These are phyloP conservation scores for Yponomeuta cagnagella DNA, from an alignment of 2,888 invertebrate species.

Conservation along the genomic window DNA sequence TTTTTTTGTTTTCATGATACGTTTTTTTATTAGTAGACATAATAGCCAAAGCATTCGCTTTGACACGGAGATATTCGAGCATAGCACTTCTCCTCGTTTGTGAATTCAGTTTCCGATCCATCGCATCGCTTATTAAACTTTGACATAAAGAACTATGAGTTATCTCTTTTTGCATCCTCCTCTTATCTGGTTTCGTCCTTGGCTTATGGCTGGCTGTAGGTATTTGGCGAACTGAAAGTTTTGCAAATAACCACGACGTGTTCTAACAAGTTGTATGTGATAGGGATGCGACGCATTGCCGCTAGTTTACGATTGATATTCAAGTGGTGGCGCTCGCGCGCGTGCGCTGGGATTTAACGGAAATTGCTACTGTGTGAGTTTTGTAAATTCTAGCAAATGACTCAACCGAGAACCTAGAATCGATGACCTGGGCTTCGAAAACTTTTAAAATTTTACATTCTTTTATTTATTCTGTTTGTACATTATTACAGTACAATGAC, in stretches of 20 bases:
- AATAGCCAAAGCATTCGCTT: background rate
- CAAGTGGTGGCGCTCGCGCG: conserved; percentile 34
- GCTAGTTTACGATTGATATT: conserved; percentile 48
- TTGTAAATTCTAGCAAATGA: no score
- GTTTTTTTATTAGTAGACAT: background rate
- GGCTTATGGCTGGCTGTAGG: background rate
- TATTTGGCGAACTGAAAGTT: background rate
- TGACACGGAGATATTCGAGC: background rate
- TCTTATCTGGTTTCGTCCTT: background rate
- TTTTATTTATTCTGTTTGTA: no score
- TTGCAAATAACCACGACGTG: background rate
- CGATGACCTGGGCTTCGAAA: background rate
- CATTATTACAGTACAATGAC: no score
- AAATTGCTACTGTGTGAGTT: background rate
- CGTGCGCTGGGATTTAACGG: conserved; percentile 44
- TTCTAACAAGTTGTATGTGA: background rate
- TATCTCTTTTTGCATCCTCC: background rate
- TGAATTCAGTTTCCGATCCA: conserved; percentile 21
- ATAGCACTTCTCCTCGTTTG: background rate
- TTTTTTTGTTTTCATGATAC: no score
- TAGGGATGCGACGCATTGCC: background rate
- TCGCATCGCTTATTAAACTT: conserved; percentile 9
- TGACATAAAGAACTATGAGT: background rate
- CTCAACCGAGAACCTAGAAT: background rate
- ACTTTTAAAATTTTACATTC: no score